A percentile compares a stretch with the other conserved stretches of the same genome.
Conservation (phyloP, 2,113 vertebrate genomes). For the Takifugu bimaculatus region DNA sequence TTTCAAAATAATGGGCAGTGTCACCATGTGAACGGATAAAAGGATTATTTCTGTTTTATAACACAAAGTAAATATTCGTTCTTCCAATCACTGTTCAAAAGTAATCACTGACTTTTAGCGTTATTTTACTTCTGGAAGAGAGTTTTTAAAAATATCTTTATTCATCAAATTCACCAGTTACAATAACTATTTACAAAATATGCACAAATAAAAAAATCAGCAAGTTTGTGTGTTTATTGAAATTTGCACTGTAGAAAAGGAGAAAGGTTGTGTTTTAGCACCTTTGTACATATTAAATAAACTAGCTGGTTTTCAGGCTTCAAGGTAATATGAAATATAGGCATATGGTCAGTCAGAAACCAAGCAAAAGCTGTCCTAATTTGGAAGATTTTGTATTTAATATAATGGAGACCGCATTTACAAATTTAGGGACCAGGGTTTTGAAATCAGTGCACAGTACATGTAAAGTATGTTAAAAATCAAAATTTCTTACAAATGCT, state of each 20-base stretch:
- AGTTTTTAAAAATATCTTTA: slow-evolving; percentile 46
- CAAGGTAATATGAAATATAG: slow-evolving; percentile 16
- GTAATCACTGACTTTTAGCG: no score
- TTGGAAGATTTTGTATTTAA: slow-evolving; percentile 28
- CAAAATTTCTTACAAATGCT: slow-evolving; percentile 68
- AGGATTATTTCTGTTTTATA: no score
- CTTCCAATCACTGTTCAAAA: no score
- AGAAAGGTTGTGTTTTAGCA: slow-evolving; percentile 56
- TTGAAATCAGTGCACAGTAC: slow-evolving; percentile 68
- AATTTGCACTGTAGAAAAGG: slow-evolving; percentile 62
- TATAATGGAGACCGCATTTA: slow-evolving; percentile 40
- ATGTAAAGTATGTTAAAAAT: slow-evolving; percentile 65
- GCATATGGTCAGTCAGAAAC: slow-evolving; percentile 38
- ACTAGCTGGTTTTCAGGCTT: slow-evolving; percentile 45
- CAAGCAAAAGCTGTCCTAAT: slow-evolving; percentile 37
- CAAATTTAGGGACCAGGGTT: slow-evolving; percentile 58
- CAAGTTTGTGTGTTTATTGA: not conserved
- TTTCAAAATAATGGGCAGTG: slow-evolving; percentile 34
- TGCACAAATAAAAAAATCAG: not conserved
- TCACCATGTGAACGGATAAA: not conserved
- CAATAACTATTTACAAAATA: not conserved
- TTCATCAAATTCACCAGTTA: slow-evolving; percentile 33
- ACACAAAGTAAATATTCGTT: no score
- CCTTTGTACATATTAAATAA: slow-evolving; percentile 59
- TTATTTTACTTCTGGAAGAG: no score